Evolutionary conservation across 2,797 vertebrate genomes (phyloP).

Genomic region (Agapornis canus): DNA sequence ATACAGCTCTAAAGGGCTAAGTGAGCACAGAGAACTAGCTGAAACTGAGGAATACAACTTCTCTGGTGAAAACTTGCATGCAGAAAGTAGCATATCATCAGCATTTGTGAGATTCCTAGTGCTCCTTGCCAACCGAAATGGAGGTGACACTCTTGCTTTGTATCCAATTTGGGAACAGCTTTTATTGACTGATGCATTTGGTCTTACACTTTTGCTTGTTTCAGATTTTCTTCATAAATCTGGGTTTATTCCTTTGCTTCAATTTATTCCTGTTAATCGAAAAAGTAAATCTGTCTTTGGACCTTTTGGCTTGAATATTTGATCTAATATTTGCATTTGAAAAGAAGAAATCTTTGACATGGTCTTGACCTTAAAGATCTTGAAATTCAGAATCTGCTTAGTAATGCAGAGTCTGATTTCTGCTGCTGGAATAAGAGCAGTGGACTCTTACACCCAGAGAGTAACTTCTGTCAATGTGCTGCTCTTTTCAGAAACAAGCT

Average conservation of each 20-base stretch:
- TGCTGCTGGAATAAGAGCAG: constrained; percentile 20
- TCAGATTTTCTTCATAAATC: constrained; percentile 17
- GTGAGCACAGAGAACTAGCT: neutral
- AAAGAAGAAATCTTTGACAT: constrained; percentile 40
- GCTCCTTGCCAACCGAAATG: neutral
- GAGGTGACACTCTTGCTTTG: neutral
- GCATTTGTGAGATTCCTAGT: neutral
- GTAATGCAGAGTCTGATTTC: constrained; percentile 39
- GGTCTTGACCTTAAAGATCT: constrained; percentile 69
- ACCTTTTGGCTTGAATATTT: constrained; percentile 51
- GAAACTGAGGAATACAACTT: neutral
- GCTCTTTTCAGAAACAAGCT: neutral
- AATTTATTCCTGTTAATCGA: constrained; percentile 57
- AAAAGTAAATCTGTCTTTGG: constrained; percentile 55
- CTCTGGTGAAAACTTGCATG: neutral
- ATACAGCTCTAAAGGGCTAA: neutral
- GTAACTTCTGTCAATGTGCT: neutral
- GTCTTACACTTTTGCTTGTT: neutral
- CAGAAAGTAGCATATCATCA: neutral
- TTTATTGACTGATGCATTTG: neutral
- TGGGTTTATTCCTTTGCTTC: constrained; percentile 19
- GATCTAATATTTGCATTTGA: constrained; percentile 62
- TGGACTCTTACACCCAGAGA: neutral
- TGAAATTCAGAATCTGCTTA: constrained; percentile 61
- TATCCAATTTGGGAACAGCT: neutral